phyloP scores from a whole-genome alignment of 2,113 vertebrate genomes.

The Brevimyrus niger region DNA sequence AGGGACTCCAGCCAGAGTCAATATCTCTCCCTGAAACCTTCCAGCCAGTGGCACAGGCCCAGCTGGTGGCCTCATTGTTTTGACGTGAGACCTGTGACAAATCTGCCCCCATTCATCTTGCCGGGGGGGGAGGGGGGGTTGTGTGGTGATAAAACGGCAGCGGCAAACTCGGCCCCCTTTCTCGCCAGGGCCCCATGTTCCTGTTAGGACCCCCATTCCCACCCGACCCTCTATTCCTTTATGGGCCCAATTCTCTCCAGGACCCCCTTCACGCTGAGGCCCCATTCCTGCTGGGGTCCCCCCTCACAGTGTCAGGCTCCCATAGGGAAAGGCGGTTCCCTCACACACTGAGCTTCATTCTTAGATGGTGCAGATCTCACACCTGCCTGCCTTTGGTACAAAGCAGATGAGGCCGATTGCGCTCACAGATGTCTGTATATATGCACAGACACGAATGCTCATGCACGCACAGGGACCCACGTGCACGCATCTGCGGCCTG shows the following conservation, averaged over 20 bases:
- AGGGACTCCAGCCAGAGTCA: constrained; percentile 12
- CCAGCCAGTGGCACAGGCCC: neutral
- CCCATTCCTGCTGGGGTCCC: neutral
- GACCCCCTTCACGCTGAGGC: too few relatives aligned
- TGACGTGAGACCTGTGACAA: constrained; percentile 14
- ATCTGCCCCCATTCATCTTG: constrained; percentile 13
- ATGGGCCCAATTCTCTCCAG: too few relatives aligned
- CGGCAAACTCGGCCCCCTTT: neutral
- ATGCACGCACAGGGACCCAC: neutral
- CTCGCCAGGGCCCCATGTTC: neutral
- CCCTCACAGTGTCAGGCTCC: neutral
- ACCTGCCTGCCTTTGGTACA: neutral
- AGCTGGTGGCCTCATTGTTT: constrained; percentile 13
- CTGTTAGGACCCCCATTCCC: neutral
- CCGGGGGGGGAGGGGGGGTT: neutral
- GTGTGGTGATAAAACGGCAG: neutral
- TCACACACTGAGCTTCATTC: neutral
- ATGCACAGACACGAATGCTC: neutral
- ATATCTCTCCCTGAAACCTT: constrained; percentile 1
- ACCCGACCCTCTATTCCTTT: too few relatives aligned
- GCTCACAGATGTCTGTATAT: neutral
- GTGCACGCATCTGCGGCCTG: neutral
- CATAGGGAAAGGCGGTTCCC: neutral
- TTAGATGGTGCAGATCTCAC: neutral
- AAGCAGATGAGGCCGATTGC: neutral